Base-by-base conservation (phyloP, 2,888 invertebrate genomes). In the Odontomyia ornata region DNA sequence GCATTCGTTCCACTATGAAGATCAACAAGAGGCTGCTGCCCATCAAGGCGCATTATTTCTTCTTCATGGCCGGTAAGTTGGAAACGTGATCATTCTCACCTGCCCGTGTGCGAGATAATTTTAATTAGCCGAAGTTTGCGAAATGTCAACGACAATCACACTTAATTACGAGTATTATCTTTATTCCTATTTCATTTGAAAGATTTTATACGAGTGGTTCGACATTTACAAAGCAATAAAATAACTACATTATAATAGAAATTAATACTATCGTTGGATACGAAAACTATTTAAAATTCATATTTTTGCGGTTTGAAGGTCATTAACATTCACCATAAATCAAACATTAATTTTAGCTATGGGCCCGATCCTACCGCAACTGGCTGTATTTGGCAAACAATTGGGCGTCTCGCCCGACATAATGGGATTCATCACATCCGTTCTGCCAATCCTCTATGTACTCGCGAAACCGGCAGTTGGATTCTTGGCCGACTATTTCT, bases 11-110 rank as follows among this genome's bases (percentile, higher is more conserved):
- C 9, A 15, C 52, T 4, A 83, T 90, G 81, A 90, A 90, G 85
- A 89, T 96, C 75, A 92, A 95, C 84, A 88, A 83, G 81, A 88
- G 88, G 60, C 88, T 95, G 72, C 82, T 96, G 85, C 95, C 95
- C 13, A 89, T 96, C 71, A 96, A 96, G 89, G 91, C 92, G 0
- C 95, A 95, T 84, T 96, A 91, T 84, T 95, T 96, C 87, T 93
- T 95, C 84, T 94, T 95, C 82, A 93, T 95, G 90, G 94, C 93
- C 80, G 93, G 95, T 95, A 88, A 91, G 90, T 88, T 65, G 11
- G 36, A 36, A 57, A 11, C 5, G 11, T 57, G 15, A 30, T 65
- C n/a, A n/a, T n/a, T 25, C 15, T 4, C 36, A 65, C 5, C 15
- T 15, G 15, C 15, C 21, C 11, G n/a, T 46, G 15, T 30, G n/a